These are phyloP conservation scores for Pluvianellus socialis DNA, from an alignment of 2,113 vertebrate species.

Conservation along the genomic window DNA sequence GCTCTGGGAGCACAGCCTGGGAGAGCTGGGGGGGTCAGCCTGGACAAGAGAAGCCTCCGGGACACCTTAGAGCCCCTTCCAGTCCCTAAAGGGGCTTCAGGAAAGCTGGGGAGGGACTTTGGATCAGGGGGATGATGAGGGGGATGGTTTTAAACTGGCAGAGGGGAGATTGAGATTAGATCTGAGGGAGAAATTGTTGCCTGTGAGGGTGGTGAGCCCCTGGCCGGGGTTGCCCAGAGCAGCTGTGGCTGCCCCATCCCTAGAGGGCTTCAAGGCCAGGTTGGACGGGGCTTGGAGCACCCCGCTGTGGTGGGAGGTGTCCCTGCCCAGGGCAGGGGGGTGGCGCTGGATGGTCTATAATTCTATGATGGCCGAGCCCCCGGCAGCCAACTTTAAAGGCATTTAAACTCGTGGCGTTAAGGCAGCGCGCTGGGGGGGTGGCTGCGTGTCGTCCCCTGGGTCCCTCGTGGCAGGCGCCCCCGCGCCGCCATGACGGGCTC, in stretches of 20 bases:
- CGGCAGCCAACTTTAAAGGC: neutral
- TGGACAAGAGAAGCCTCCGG: neutral
- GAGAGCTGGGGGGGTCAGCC: neutral
- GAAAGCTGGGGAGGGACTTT: neutral
- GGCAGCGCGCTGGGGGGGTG: neutral
- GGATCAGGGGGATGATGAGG: too few species aligned
- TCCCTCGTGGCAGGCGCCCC: neutral
- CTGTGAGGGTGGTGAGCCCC: neutral
- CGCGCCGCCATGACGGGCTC: too few species aligned
- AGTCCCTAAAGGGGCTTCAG: neutral
- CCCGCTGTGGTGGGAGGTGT: neutral
- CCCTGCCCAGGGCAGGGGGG: neutral
- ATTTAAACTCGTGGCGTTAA: neutral
- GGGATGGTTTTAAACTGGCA: neutral
- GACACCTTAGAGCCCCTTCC: neutral
- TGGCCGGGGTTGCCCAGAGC: neutral
- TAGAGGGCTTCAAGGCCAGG: neutral
- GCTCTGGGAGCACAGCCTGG: neutral
- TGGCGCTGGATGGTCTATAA: neutral
- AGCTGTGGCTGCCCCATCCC: neutral
- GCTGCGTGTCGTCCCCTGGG: neutral
- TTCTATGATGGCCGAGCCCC: neutral
- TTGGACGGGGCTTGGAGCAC: neutral
- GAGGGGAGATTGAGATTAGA: neutral
- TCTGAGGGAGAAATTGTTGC: accelerated